Percentiles rank a stretch among this genome's conserved stretches.
phyloP scores from a whole-genome alignment of 2,113 vertebrate genomes.

The Etia nguti region DNA sequence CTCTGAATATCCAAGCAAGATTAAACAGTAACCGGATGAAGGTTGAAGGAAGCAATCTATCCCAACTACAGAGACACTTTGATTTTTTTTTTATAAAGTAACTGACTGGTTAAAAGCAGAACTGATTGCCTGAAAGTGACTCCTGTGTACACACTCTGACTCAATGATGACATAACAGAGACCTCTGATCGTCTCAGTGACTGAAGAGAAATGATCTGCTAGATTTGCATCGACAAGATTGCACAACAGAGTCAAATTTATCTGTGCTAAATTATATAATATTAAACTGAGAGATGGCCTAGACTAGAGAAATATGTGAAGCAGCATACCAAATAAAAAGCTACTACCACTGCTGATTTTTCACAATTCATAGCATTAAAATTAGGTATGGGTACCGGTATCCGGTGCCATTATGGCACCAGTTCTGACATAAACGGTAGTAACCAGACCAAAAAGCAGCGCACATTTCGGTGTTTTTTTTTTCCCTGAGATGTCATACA shows the following conservation, averaged over 20 bases:
- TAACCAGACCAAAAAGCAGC: no score
- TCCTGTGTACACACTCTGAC: background rate
- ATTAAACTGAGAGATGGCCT: background rate
- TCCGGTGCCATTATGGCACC: no score
- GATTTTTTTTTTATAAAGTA: background rate
- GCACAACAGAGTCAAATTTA: background rate
- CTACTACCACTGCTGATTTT: background rate
- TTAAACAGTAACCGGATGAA: conserved; percentile 10
- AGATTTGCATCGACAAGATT: background rate
- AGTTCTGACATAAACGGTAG: no score
- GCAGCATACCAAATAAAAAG: background rate
- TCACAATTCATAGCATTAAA: background rate
- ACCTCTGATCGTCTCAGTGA: background rate
- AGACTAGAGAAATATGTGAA: background rate
- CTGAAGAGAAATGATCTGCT: background rate
- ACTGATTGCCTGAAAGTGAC: background rate
- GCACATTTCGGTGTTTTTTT: no score
- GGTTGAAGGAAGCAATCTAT: background rate
- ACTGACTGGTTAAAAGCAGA: background rate
- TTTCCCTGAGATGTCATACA: no score
- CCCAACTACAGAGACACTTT: background rate
- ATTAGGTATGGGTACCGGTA: no score
- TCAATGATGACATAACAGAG: background rate
- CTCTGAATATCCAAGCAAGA: background rate
- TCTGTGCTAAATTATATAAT: background rate